phyloP scores from a whole-genome alignment of 2,888 invertebrate genomes.

The Neoaliturus tenellus region DNA sequence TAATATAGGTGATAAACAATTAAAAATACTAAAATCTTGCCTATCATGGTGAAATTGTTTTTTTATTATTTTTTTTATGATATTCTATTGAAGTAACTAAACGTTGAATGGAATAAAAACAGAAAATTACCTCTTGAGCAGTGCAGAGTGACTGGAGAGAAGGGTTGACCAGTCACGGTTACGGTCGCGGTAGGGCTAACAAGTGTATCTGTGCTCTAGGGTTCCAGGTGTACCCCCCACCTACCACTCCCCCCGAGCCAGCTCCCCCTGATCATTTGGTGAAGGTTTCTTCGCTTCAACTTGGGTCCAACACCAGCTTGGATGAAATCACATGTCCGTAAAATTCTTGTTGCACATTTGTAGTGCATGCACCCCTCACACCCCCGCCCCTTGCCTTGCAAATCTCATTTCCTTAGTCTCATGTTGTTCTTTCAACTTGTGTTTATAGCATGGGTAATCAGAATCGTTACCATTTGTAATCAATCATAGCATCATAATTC shows the following conservation, averaged over 20 bases:
- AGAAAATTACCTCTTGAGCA: too few relatives aligned
- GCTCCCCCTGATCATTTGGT: slow-evolving; percentile 82
- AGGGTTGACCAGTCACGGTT: too few relatives aligned
- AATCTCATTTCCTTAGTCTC: background rate
- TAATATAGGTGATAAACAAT: too few relatives aligned
- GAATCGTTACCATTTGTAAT: too few relatives aligned
- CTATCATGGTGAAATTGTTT: too few relatives aligned
- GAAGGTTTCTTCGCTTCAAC: slow-evolving; percentile 69
- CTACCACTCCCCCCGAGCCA: slow-evolving; percentile 90
- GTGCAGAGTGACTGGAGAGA: too few relatives aligned
- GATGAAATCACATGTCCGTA: slow-evolving; percentile 80
- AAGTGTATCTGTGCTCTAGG: slow-evolving; percentile 73
- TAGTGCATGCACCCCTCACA: slow-evolving; percentile 38
- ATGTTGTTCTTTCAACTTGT: background rate
- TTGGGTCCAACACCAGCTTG: slow-evolving; percentile 75
- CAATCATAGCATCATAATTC: too few relatives aligned
- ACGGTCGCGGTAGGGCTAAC: background rate
- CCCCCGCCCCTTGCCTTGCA: background rate
- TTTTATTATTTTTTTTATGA: too few relatives aligned
- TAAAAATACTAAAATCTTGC: too few relatives aligned
- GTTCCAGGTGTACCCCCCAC: slow-evolving; percentile 89
- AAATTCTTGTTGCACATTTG: slow-evolving; percentile 56
- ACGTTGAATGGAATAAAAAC: too few relatives aligned
- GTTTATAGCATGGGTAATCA: background rate
- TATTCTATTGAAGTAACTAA: too few relatives aligned